These are phyloP conservation scores for Neoitamus cyanurus DNA, from an alignment of 2,888 invertebrate species.

Conservation along the genomic window DNA sequence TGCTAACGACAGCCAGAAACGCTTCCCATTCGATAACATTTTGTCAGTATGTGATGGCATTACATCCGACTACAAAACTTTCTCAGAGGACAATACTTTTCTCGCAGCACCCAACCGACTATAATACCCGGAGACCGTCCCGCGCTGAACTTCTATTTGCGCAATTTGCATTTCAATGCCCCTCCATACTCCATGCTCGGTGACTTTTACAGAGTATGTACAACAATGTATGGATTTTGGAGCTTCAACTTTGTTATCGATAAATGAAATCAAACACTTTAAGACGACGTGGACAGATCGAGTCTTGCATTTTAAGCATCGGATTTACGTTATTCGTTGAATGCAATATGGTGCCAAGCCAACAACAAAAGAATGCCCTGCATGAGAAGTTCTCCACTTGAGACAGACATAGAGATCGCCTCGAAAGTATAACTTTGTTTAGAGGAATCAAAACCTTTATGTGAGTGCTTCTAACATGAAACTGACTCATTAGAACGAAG, in stretches of 20 bases:
- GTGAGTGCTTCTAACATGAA: not conserved
- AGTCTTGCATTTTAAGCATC: slow-evolving; percentile 49
- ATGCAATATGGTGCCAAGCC: not conserved
- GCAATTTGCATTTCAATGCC: slow-evolving; percentile 18
- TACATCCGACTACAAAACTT: slow-evolving; percentile 1
- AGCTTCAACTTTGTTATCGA: slow-evolving; percentile 47
- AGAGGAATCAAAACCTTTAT: not conserved
- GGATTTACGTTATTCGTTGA: slow-evolving; percentile 13
- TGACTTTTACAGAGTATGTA: not conserved
- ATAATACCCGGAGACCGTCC: not conserved
- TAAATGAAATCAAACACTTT: slow-evolving; percentile 49
- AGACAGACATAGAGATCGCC: not conserved
- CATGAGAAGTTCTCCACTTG: not conserved
- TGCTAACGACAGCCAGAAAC: not conserved
- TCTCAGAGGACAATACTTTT: not conserved
- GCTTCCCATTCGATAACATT: not conserved
- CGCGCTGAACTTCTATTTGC: not conserved
- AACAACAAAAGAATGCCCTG: not conserved
- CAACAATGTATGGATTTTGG: not conserved
- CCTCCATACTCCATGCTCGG: not conserved
- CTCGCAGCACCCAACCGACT: not conserved
- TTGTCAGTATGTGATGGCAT: slow-evolving; percentile 1
- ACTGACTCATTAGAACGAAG: not conserved
- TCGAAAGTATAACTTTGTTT: not conserved
- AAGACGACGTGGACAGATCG: slow-evolving; percentile 18